Percentiles rank a stretch among this genome's conserved stretches.
phyloP scores from a whole-genome alignment of 2,888 invertebrate genomes.

The Sphaerophoria taeniata region DNA sequence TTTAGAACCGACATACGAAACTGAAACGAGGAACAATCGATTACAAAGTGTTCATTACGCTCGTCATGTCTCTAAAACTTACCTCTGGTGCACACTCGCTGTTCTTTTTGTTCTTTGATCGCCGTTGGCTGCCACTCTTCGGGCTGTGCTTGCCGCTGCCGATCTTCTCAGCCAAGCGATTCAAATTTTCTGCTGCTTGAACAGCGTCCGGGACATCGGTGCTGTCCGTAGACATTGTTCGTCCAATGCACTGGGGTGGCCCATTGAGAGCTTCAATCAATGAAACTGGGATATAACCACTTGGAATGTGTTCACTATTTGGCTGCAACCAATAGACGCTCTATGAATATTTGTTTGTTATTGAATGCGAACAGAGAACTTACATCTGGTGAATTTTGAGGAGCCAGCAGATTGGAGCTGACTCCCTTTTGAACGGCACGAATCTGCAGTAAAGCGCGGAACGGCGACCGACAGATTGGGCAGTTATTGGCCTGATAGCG shows the following conservation, averaged over 20 bases:
- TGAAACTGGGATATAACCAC: constrained; percentile 96
- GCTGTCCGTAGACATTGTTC: constrained; percentile 82
- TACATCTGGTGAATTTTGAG: constrained; percentile 86
- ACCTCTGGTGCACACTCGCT: constrained; percentile 75
- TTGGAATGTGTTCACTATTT: constrained; percentile 87
- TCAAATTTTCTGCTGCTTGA: constrained; percentile 81
- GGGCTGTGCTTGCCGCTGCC: constrained; percentile 80
- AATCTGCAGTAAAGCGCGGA: constrained; percentile 97
- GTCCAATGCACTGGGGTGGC: constrained; percentile 84
- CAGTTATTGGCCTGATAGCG: constrained; percentile 99
- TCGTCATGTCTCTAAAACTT: not conserved
- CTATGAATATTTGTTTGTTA: not conserved
- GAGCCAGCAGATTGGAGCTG: constrained; percentile 80
- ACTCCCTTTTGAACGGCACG: constrained; percentile 92
- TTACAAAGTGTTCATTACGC: not conserved
- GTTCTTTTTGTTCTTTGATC: constrained; percentile 80
- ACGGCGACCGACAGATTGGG: constrained; percentile 99
- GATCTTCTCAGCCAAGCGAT: constrained; percentile 76
- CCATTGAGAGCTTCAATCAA: constrained; percentile 98
- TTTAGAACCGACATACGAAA: constrained; percentile 89
- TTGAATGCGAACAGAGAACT: constrained; percentile 75
- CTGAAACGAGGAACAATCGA: constrained; percentile 78
- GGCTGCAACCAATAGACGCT: constrained; percentile 74
- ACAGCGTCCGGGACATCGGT: constrained; percentile 84
- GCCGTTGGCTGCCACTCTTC: constrained; percentile 78